A percentile compares a stretch with the other conserved stretches of the same genome.
These are phyloP conservation scores for Petromus typicus DNA, from an alignment of 2,113 vertebrate genomes.

Conservation along the genomic window DNA sequence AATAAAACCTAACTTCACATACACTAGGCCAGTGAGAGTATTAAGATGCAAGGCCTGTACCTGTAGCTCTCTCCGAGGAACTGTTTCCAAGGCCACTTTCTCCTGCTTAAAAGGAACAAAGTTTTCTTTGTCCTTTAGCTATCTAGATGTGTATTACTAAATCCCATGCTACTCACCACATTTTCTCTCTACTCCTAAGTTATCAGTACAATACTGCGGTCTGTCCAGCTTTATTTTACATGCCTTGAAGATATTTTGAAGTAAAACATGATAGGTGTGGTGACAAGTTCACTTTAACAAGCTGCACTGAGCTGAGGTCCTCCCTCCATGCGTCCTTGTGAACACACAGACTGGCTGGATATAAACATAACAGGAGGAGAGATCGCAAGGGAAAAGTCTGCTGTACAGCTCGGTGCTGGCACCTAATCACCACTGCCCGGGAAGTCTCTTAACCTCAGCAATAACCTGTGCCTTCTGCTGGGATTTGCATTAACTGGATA, in stretches of 20 bases:
- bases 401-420: not conserved
- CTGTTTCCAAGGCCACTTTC: not conserved
- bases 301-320: not conserved
- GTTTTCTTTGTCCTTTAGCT: not conserved
- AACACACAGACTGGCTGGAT: not conserved
- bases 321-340: not conserved
- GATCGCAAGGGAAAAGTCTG: not conserved
- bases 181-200: not conserved
- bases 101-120: not conserved
- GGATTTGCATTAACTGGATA: constrained; percentile 10
- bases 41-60: not conserved
- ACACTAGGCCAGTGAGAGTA: not conserved
- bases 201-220: not conserved
- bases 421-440: not conserved
- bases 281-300: not conserved
- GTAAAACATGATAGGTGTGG: not conserved
- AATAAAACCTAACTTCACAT: constrained; percentile 3
- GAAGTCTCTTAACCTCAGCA: not conserved
- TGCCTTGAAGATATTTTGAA: not conserved
- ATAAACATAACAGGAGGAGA: not conserved
- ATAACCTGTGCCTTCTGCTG: not conserved
- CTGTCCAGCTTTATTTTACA: not conserved
- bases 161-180: not conserved
- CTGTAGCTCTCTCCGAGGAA: too few relatives aligned
- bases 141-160: not conserved